Evolutionary conservation across 2,797 vertebrate species (phyloP).

Genomic region (Catamblyrhynchus diadema): DNA sequence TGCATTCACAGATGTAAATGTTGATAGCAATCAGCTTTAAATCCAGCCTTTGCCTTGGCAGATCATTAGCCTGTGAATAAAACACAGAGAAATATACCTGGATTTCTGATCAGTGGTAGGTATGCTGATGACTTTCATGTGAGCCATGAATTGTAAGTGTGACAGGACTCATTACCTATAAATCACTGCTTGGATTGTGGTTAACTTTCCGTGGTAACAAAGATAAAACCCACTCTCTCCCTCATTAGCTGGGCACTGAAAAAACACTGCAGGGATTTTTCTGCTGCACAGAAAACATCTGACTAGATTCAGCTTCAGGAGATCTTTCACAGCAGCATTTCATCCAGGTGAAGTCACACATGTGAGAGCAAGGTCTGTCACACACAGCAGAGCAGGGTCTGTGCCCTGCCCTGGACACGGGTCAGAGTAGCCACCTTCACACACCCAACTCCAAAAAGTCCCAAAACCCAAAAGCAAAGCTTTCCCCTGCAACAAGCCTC

Average conservation of each 20-base stretch:
- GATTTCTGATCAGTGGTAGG: constrained; percentile 28
- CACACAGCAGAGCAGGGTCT: background rate
- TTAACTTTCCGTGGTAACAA: constrained; percentile 58
- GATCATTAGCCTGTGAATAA: constrained; percentile 41
- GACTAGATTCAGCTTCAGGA: constrained; percentile 20
- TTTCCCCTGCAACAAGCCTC: background rate
- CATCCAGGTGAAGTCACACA: background rate
- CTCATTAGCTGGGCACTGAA: constrained; percentile 65
- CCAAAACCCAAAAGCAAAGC: background rate
- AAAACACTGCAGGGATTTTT: constrained; percentile 45
- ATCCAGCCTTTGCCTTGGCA: background rate
- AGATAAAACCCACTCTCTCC: constrained; percentile 53
- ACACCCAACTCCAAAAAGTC: background rate
- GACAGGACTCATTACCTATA: constrained; percentile 65
- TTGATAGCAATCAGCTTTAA: constrained; percentile 30
- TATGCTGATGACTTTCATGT: constrained; percentile 52
- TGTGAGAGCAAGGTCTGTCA: background rate
- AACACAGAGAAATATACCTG: constrained; percentile 19
- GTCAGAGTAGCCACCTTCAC: background rate
- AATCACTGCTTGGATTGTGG: constrained; percentile 45
- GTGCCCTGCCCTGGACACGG: background rate
- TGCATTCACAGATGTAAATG: constrained; percentile 22
- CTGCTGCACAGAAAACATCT: constrained; percentile 26
- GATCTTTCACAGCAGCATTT: background rate
- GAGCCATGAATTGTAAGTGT: constrained; percentile 23